Base-by-base conservation (phyloP, 2,888 invertebrate species). In the Rhyacophila evoluta region DNA sequence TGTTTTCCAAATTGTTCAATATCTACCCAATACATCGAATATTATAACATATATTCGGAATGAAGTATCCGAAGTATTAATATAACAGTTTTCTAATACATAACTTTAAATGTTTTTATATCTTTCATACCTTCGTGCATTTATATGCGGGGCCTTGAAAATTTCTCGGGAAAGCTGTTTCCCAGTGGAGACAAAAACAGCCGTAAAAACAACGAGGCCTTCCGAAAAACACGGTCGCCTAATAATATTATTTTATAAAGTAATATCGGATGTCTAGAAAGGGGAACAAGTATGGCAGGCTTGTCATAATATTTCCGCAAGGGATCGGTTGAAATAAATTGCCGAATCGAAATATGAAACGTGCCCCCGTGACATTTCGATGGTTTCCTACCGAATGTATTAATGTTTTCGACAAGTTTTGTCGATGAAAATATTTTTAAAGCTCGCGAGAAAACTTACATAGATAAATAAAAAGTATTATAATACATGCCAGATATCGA, bases 221-320 rank as follows among this genome's bases (percentile, higher is more conserved):
- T 1, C 55, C 10, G 55, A 2, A 25, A 55, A 55, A 55, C 55
- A 55, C 25, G 15, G 8, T 19, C 55, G 25, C 25, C 8, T 19
- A 0, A 19, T 39, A 39, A 39, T 39, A 33, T 33, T 12, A 12
- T 39, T 12, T 12, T 10, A 19, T 0, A 55, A 55, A 55, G 55
- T 55, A 25, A 55, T 55, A 55, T 55, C 19, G 55, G 55, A 55
- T 19, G 55, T 25, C 55, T 25, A 38, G 55, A 19, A 8, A 1
- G 10, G 55, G 55, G 55, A 1, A 6, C 29, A 4, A 25, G 12
- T 55, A 55, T 55, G 15, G 55, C 55, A 19, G 55, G 19, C 19
- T 19, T 55, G 55, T 55, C 55, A 55, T 55, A 55, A 55, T 55
- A 55, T 55, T 55, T 55, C 55, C 55, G 55, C 55, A 19, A 19